Evolutionary conservation across 1,140 invertebrate genomes (phyloP).

Genomic region (Temnothorax curvispinosus): DNA sequence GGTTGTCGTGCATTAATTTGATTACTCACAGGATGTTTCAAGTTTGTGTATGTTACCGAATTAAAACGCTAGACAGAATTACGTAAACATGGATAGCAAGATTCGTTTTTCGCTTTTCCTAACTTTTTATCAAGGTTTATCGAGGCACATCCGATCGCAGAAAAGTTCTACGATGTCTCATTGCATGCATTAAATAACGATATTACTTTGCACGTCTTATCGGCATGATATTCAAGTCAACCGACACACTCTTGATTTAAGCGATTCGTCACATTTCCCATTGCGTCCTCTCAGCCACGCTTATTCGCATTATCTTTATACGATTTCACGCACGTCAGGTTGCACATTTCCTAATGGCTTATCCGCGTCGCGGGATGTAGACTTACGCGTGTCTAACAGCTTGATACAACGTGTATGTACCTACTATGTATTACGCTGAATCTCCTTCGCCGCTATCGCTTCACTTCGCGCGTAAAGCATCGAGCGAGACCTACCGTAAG

Average conservation of each 20-base stretch:
- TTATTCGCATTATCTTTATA: neutral
- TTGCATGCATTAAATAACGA: neutral
- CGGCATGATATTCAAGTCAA: neutral
- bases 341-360: slow-evolving; percentile 15
- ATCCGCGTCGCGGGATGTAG: neutral
- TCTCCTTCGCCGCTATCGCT: neutral
- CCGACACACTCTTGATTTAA: neutral
- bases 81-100: neutral
- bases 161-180: too few species aligned
- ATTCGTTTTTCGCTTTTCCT: neutral
- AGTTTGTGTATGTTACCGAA: neutral
- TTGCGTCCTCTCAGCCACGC: neutral
- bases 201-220: neutral
- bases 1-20: neutral
- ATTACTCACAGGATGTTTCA: neutral
- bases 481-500: slow-evolving; percentile 24
- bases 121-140: neutral
- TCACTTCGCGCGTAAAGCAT: neutral
- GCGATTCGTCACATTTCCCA: slow-evolving; percentile 37
- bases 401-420: slow-evolving; percentile 20
- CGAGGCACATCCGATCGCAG: neutral
- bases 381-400: slow-evolving; percentile 18
- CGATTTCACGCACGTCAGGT: slow-evolving; percentile 9
- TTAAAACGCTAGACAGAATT: neutral
- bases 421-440: neutral